Evolutionary conservation across 2,797 vertebrate species (phyloP).

Genomic region (Lithobates sylvaticus): DNA sequence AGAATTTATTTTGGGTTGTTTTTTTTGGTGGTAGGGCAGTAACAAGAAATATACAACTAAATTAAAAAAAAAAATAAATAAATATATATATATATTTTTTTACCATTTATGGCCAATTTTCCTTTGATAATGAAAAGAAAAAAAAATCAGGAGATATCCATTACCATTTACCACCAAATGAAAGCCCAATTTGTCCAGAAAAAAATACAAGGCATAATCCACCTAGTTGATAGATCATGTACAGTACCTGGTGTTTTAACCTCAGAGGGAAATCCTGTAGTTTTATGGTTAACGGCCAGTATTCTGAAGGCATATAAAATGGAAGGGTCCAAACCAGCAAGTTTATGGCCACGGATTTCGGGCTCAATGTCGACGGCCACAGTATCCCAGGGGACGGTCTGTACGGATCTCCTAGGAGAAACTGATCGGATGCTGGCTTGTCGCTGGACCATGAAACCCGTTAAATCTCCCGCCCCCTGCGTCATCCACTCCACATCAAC

Average conservation of each 20-base stretch:
- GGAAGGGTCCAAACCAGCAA: constrained; percentile 81
- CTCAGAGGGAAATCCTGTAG: constrained; percentile 85
- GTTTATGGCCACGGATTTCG: constrained; percentile 74
- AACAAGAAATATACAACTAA: no score
- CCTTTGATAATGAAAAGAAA: no score
- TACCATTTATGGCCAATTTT: no score
- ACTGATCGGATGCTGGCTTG: constrained; percentile 66
- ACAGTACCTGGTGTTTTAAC: constrained; percentile 88
- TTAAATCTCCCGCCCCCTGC: constrained; percentile 75
- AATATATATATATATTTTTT: no score
- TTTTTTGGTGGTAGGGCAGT: no score
- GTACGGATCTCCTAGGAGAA: constrained; percentile 44
- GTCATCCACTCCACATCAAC: constrained; percentile 86
- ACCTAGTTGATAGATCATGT: neutral
- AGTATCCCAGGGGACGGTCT: constrained; percentile 77
- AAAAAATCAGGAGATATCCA: no score
- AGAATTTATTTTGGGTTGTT: no score
- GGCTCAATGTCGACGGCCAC: constrained; percentile 79
- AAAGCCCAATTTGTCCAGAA: no score
- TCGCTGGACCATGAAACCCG: constrained; percentile 86
- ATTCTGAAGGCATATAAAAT: constrained; percentile 84
- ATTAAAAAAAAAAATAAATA: no score
- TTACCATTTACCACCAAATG: no score
- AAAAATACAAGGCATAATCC: no score
- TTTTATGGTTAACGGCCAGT: constrained; percentile 86